A percentile compares a stretch with the other conserved stretches of the same genome.
phyloP scores from a whole-genome alignment of 2,113 vertebrate genomes.

The Thunnus thynnus region DNA sequence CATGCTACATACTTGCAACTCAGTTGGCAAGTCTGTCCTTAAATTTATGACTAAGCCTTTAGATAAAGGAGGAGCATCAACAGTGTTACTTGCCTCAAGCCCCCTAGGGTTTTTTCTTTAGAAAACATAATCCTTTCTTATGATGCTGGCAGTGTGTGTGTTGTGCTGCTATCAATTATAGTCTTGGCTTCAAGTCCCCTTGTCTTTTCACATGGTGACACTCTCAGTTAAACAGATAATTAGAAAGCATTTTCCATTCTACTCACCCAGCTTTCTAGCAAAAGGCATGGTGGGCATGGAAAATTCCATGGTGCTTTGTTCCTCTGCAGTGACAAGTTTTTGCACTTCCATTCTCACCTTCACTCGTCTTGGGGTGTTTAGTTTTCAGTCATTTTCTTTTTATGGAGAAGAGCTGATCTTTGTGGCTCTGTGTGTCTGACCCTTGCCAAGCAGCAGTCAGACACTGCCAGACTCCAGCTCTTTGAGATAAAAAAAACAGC shows the following conservation, averaged over 20 bases:
- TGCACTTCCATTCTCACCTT: slow-evolving; percentile 33
- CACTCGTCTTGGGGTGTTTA: slow-evolving; percentile 13
- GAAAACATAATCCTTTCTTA: neutral
- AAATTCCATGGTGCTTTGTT: slow-evolving; percentile 4
- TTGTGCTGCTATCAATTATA: slow-evolving; percentile 2
- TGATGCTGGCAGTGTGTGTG: neutral
- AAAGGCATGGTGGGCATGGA: neutral
- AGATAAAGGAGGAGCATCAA: too few relatives aligned
- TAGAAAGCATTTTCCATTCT: neutral
- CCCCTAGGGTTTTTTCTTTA: too few relatives aligned
- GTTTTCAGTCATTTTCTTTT: slow-evolving; percentile 20
- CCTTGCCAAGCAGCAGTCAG: slow-evolving; percentile 62
- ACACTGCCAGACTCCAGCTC: slow-evolving; percentile 38
- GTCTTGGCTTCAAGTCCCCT: neutral
- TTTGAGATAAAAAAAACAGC: slow-evolving; percentile 50
- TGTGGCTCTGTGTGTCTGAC: slow-evolving; percentile 42
- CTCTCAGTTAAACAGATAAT: slow-evolving; percentile 9
- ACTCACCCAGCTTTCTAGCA: neutral
- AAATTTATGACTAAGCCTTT: too few relatives aligned
- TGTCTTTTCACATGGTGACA: neutral
- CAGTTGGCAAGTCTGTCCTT: too few relatives aligned
- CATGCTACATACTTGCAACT: too few relatives aligned
- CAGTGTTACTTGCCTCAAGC: too few relatives aligned
- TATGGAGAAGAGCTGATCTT: slow-evolving; percentile 22
- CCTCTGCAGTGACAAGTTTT: neutral